Evolutionary conservation across 2,113 vertebrate species (phyloP).

Genomic region (Lophura nycthemera): DNA sequence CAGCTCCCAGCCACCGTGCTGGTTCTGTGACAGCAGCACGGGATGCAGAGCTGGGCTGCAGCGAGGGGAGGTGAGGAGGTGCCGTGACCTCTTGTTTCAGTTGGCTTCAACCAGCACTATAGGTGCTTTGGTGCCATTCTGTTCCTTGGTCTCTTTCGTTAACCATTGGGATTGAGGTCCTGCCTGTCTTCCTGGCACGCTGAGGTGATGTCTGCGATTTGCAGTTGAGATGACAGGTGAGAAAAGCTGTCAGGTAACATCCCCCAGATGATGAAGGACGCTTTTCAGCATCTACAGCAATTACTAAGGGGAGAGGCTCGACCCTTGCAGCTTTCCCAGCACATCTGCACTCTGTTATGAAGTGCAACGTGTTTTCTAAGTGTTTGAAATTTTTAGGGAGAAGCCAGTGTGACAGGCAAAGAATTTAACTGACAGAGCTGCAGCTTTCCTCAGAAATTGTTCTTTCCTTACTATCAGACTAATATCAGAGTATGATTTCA

Average conservation of each 20-base stretch:
- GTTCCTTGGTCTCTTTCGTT: neutral
- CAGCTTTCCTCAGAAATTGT: neutral
- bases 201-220: neutral
- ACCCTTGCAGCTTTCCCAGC: neutral
- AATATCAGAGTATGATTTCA: neutral
- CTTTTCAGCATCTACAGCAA: neutral
- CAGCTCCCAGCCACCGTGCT: accelerated
- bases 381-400: neutral
- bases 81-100: neutral
- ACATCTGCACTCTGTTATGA: accelerated
- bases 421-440: neutral
- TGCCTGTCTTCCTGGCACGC: neutral
- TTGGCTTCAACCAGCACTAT: neutral
- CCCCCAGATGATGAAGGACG: neutral
- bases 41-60: neutral
- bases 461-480: neutral
- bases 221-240: neutral
- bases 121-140: neutral
- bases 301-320: neutral
- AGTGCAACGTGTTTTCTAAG: neutral
- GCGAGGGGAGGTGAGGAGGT: neutral
- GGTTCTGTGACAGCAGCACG: neutral
- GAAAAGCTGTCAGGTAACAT: neutral
- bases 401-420: neutral
- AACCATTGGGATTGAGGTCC: neutral